Base-by-base conservation (phyloP, 2,113 vertebrate species). In the Alosa alosa region DNA sequence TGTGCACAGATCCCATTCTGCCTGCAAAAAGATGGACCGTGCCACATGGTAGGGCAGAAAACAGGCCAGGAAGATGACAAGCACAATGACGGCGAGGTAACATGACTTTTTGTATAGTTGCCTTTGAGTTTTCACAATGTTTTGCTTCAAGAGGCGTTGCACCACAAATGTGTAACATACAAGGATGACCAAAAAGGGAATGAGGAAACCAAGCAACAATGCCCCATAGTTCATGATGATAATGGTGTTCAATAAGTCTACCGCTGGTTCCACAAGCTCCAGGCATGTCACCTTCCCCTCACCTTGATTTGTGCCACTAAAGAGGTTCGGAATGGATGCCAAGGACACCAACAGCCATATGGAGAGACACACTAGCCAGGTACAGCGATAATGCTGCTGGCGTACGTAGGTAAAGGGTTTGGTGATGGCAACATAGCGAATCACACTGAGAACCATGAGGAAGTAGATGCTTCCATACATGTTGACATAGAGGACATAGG, bases 381-480 rank as follows among this genome's bases (percentile, higher is more conserved):
- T 91, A 0, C 44, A 85, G 81, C 85, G 93, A 0, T 13, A 36
- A n/a, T 81, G 91, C 78, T 90, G 94, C 47, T 92, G 0, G 0
- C 90, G 89, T 17, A 90, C 44, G 0, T 36, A 87, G 46, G 84
- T 91, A 85, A 95, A 94, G 0, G 95, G 96, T 81, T 92, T 91
- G 60, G 91, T 91, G 0, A 96, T 92, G 68, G 95, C 96, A 55
- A 92, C 1, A 18, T 94, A 96, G 57, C 93, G 94, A 87, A 96
- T 87, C 9, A 96, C 6, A 0, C 95, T 96, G 84, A 96, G 89
- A 36, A 93, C 68, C 0, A 92, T 92, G 64, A 96, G 91, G 85
- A 96, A 96, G 81, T 95, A 97, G 86, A 96, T 94, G 90, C 95
- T 96, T 88, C 94, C 92, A 47, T 96, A 96, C 95, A 96, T 96